Percentiles rank a stretch among this genome's conserved stretches.
phyloP scores from a whole-genome alignment of 2,797 vertebrate genomes.

The Smutsia temminckii region DNA sequence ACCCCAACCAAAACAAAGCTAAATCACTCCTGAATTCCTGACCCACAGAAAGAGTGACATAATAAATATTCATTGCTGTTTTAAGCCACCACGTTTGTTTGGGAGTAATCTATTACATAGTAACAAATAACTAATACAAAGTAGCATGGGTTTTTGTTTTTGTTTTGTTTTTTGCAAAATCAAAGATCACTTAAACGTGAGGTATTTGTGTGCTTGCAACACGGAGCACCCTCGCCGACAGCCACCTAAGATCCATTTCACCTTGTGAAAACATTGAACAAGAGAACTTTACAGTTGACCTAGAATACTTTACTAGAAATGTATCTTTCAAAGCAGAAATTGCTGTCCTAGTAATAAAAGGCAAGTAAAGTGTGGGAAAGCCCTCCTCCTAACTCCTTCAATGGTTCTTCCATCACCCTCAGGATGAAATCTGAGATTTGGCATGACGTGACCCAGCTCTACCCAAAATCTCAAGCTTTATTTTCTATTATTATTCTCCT shows the following conservation, averaged over 20 bases:
- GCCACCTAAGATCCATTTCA: background rate
- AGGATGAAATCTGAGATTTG: background rate
- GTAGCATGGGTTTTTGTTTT: background rate
- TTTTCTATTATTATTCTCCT: background rate
- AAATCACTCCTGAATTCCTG: background rate
- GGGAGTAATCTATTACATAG: background rate
- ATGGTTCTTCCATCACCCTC: background rate
- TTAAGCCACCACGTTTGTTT: background rate
- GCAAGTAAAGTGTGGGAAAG: background rate
- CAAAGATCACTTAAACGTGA: background rate
- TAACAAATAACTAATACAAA: background rate
- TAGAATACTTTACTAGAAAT: background rate
- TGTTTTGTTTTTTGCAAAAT: background rate
- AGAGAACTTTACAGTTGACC: background rate
- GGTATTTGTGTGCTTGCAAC: background rate
- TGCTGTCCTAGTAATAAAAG: background rate
- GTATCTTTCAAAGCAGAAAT: background rate
- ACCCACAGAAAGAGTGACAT: background rate
- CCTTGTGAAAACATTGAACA: background rate
- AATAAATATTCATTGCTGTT: background rate
- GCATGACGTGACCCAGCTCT: background rate
- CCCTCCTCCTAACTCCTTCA: background rate
- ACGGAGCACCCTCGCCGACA: background rate
- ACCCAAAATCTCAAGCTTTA: background rate
- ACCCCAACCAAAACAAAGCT: background rate